Evolutionary conservation across 1,140 invertebrate genomes (phyloP), one percentile per base, ranked within the genome.

Genomic region (Diprion similis): DNA sequence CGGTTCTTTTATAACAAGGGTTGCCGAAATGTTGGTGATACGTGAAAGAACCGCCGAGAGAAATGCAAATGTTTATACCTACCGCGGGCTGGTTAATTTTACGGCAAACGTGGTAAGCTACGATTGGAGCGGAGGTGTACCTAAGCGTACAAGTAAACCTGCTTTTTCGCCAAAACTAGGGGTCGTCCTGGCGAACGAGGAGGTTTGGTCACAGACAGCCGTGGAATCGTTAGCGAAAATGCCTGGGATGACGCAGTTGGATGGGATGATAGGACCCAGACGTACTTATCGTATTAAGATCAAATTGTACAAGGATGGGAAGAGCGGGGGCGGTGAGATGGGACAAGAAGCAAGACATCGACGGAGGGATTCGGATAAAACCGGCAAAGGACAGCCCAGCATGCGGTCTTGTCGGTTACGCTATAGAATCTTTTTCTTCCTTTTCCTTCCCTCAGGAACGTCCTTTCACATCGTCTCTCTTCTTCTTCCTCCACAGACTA

Each of bases 231-330:
- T 13, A 59, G 11, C 11, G 11, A 17, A 15, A 59, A 59, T 17
- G n/a, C 11, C 11, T 15, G 3, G n/a, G 51, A 59, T 59, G 51
- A 17, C 11, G n/a, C 11, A 17, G 51, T 13, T 59, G 24, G 24
- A 37, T 59, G 51, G 51, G 51, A 17, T 17, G 51, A 59, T 13
- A 59, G 11, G n/a, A 15, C 51, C 51, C 51, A 59, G 51, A 59
- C 51, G 51, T 17, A 59, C 51, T 59, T 59, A 59, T 59, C 51
- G 51, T 59, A 59, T 59, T 59, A 59, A 59, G 51, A 59, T 59
- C 51, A 59, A 59, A 59, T 59, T 17, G 51, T 59, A 17, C 24
- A 37, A 37, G 24, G 24, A 37, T 37, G 24, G 51, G 51, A 17
- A 59, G 9, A 59, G 11, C 11, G 51, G n/a, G n/a, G 51, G n/a